phyloP scores from a whole-genome alignment of 2,888 invertebrate species.

The Catocala fraxini region DNA sequence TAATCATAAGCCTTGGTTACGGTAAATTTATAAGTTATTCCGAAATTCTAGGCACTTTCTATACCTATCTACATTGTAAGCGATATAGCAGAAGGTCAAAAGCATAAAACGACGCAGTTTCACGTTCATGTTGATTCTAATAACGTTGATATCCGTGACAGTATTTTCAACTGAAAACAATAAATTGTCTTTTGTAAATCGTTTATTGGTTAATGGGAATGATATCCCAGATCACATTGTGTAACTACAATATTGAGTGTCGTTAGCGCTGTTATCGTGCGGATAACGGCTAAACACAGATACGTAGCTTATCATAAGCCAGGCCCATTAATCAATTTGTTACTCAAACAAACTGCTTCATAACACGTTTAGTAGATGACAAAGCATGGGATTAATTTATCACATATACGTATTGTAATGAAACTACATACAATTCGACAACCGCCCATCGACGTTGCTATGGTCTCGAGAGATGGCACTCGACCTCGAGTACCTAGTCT shows the following conservation, averaged over 20 bases:
- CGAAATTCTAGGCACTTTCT: too few species aligned
- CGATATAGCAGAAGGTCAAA: too few species aligned
- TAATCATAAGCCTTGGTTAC: too few species aligned
- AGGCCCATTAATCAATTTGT: slow-evolving; percentile 54
- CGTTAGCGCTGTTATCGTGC: slow-evolving; percentile 37
- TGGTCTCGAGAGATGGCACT: slow-evolving; percentile 2
- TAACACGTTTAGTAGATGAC: slow-evolving; percentile 35
- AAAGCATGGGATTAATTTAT: slow-evolving; percentile 28
- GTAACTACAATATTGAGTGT: slow-evolving; percentile 43
- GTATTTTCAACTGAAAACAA: slow-evolving; percentile 18
- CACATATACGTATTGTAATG: slow-evolving; percentile 12
- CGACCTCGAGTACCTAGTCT: neutral
- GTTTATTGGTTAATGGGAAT: slow-evolving; percentile 50
- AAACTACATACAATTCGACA: slow-evolving; percentile 5
- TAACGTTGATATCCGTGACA: neutral
- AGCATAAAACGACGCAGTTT: too few species aligned
- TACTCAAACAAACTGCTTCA: slow-evolving; percentile 51
- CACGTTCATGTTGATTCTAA: too few species aligned
- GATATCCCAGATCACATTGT: slow-evolving; percentile 47
- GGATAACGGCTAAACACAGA: slow-evolving; percentile 42
- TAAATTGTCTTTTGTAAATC: slow-evolving; percentile 29
- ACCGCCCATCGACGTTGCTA: slow-evolving; percentile 10
- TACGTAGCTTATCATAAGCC: slow-evolving; percentile 49
- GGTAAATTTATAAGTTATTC: too few species aligned
- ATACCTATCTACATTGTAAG: too few species aligned